Percentiles rank a stretch among this genome's conserved stretches.
Conservation (phyloP, 2,888 invertebrate genomes). For the Prosopocoilus inquinatus region DNA sequence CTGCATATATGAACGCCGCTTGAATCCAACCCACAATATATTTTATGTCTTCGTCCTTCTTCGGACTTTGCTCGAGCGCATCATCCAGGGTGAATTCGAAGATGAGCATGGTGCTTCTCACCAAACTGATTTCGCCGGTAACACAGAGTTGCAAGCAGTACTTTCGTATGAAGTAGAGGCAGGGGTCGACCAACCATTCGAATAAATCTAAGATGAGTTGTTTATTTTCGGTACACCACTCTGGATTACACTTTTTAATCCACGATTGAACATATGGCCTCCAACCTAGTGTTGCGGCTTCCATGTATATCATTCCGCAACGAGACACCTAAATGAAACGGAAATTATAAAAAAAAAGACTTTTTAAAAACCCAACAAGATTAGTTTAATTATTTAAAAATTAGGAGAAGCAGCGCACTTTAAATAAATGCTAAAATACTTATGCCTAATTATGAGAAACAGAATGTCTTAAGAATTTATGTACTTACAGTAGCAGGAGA, state of each 20-base stretch:
- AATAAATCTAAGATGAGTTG: constrained; percentile 63
- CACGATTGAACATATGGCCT: constrained; percentile 78
- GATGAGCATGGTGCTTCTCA: constrained; percentile 69
- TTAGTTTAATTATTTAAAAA: neutral
- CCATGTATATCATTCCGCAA: constrained; percentile 90
- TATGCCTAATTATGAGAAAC: neutral
- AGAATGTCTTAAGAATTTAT: neutral
- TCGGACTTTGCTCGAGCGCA: constrained; percentile 59
- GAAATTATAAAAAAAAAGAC: neutral
- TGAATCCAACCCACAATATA: constrained; percentile 71
- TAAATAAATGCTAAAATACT: neutral
- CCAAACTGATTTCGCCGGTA: constrained; percentile 71
- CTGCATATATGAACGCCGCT: constrained; percentile 70
- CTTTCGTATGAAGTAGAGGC: constrained; percentile 69
- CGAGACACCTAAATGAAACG: constrained; percentile 56
- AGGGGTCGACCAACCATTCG: constrained; percentile 78
- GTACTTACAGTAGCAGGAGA: constrained; percentile 75
- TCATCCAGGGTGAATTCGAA: constrained; percentile 77
- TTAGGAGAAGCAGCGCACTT: neutral
- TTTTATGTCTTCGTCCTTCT: constrained; percentile 63
- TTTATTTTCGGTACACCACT: constrained; percentile 68
- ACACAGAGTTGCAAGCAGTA: constrained; percentile 63
- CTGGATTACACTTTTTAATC: constrained; percentile 63
- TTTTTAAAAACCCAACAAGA: neutral
- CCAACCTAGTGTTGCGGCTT: constrained; percentile 82